Percentiles rank a stretch among this genome's conserved stretches.
These are phyloP conservation scores for Drosophila rufa DNA, from an alignment of 1,140 invertebrate species.

Conservation along the genomic window DNA sequence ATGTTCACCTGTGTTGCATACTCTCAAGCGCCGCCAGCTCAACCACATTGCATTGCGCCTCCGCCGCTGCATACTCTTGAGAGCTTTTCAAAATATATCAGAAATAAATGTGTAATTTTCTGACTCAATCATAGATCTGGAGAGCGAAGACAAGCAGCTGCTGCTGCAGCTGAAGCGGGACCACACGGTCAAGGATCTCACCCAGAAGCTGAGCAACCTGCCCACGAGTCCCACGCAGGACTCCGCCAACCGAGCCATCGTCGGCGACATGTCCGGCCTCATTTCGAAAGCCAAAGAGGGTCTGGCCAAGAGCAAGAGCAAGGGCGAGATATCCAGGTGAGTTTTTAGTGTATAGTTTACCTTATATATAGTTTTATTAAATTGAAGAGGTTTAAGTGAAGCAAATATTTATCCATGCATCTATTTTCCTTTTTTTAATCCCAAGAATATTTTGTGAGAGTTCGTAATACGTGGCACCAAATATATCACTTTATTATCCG, in stretches of 20 bases:
- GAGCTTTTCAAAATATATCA: background rate
- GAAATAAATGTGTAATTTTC: background rate
- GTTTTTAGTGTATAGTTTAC: background rate
- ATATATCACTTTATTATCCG: no score
- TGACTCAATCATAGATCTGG: constrained; percentile 61
- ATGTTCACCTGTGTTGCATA: constrained; percentile 45
- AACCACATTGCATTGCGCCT: constrained; percentile 12
- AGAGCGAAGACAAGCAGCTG: constrained; percentile 78
- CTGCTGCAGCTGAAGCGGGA: constrained; percentile 88
- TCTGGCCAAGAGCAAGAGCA: constrained; percentile 92
- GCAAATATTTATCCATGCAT: no score
- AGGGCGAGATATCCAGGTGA: constrained; percentile 86
- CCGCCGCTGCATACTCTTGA: constrained; percentile 63
- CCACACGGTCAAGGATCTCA: constrained; percentile 94
- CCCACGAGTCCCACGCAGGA: constrained; percentile 87
- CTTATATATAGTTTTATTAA: no score
- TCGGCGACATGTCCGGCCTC: constrained; percentile 93
- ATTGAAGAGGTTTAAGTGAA: no score
- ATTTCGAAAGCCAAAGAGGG: constrained; percentile 97
- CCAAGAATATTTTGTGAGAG: no score
- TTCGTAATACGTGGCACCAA: no score
- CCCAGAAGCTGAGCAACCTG: constrained; percentile 92
- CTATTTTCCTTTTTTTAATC: no score
- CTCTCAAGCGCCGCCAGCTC: constrained; percentile 25
- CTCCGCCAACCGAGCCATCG: constrained; percentile 86